A percentile compares a stretch with the other conserved stretches of the same genome.
phyloP scores from a whole-genome alignment of 2,888 invertebrate genomes.

The Formica aserva region DNA sequence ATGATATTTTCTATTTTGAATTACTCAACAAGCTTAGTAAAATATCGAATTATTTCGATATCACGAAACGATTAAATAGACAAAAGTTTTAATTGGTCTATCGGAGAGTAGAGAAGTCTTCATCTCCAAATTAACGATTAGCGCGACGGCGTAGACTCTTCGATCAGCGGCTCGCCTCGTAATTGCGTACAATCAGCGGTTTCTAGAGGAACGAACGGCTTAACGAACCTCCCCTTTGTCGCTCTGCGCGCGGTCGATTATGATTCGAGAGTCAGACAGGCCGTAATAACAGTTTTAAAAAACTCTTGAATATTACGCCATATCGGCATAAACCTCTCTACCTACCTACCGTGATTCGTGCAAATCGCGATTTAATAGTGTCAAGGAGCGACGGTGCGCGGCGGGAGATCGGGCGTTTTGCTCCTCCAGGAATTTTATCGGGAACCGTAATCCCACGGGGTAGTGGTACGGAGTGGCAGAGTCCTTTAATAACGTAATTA shows the following conservation, averaged over 20 bases:
- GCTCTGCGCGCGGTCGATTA: constrained; percentile 61
- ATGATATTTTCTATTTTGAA: neutral
- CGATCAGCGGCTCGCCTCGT: constrained; percentile 54
- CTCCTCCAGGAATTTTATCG: constrained; percentile 70
- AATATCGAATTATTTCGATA: constrained; percentile 1
- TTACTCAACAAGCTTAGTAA: neutral
- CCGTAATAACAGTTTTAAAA: constrained; percentile 74
- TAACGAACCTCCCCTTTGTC: constrained; percentile 74
- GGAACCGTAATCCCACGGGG: constrained; percentile 66
- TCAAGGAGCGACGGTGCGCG: constrained; percentile 56
- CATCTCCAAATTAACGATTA: constrained; percentile 53
- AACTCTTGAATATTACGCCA: constrained; percentile 63
- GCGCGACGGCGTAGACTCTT: constrained; percentile 24
- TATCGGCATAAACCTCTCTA: constrained; percentile 47
- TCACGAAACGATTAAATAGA: constrained; percentile 32
- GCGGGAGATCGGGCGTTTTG: constrained; percentile 50
- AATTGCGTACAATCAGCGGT: constrained; percentile 71
- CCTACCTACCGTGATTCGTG: constrained; percentile 68
- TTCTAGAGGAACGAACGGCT: constrained; percentile 62
- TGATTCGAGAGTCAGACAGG: constrained; percentile 39
- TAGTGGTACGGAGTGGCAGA: constrained; percentile 49
- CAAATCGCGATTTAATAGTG: constrained; percentile 74
- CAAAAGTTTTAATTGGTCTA: constrained; percentile 53
- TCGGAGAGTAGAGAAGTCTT: constrained; percentile 7
- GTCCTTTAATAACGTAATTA: constrained; percentile 79